phyloP scores from a whole-genome alignment of 2,888 invertebrate genomes.

The Leptura quadrifasciata region DNA sequence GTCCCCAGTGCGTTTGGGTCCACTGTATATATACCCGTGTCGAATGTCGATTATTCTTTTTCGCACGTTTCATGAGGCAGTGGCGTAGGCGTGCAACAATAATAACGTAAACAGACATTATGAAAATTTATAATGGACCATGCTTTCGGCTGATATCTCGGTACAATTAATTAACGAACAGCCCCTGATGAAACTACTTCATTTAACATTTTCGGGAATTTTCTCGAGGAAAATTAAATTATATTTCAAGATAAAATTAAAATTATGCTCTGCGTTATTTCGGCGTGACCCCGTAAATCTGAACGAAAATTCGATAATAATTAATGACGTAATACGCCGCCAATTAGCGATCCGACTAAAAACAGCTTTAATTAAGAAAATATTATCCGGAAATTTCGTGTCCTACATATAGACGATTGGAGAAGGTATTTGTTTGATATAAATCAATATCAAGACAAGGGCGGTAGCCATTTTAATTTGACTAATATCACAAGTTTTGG shows the following conservation, averaged over 20 bases:
- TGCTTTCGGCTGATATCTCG: too few species aligned
- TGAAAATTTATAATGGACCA: too few species aligned
- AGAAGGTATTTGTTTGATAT: conserved; percentile 24
- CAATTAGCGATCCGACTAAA: conserved; percentile 1
- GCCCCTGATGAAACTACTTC: too few species aligned
- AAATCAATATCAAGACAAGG: conserved; percentile 35
- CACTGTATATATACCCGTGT: too few species aligned
- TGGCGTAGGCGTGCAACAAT: too few species aligned
- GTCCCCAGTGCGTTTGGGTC: too few species aligned
- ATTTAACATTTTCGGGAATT: background rate
- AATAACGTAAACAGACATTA: too few species aligned
- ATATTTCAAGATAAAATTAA: background rate
- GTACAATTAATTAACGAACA: too few species aligned
- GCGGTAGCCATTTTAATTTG: conserved; percentile 21
- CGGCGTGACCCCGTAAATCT: background rate
- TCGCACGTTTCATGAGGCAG: too few species aligned
- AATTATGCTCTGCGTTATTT: conserved; percentile 1
- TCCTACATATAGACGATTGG: conserved; percentile 29
- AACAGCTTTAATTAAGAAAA: conserved; percentile 21
- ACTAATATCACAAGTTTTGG: conserved; percentile 20
- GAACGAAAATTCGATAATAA: conserved; percentile 12
- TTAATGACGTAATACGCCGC: background rate
- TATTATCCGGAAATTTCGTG: conserved; percentile 19
- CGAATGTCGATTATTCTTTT: too few species aligned
- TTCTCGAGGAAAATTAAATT: background rate